A percentile compares a stretch with the other conserved stretches of the same genome.
Conservation (phyloP, 2,888 invertebrate genomes). For the Chelonus formosanus region DNA sequence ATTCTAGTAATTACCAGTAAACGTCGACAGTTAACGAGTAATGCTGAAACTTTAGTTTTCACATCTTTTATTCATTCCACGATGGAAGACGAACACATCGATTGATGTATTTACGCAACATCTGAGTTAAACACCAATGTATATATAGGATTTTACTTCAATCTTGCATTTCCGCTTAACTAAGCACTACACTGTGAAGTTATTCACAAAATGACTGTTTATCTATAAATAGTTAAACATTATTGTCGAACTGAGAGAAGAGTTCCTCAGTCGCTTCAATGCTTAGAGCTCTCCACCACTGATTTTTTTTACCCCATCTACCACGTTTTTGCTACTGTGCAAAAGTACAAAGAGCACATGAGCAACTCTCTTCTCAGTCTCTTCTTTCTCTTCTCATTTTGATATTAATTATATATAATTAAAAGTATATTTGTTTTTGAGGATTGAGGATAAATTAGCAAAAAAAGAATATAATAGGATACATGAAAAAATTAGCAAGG, state of each 20-base stretch:
- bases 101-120: slow-evolving; percentile 46
- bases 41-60: slow-evolving; percentile 35
- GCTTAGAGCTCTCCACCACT: too few relatives aligned
- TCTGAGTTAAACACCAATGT: too few relatives aligned
- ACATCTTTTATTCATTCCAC: slow-evolving; percentile 57
- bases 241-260: too few relatives aligned
- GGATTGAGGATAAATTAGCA: slow-evolving; percentile 7
- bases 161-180: slow-evolving; percentile 52
- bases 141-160: slow-evolving; percentile 3
- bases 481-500: slow-evolving; percentile 11
- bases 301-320: too few relatives aligned
- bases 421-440: neutral
- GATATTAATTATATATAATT: too few relatives aligned
- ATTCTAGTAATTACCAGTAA: slow-evolving; percentile 28
- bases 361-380: too few relatives aligned
- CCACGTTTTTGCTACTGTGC: too few relatives aligned
- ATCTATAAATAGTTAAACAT: too few relatives aligned
- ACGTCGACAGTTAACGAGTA: slow-evolving; percentile 37
- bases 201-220: too few relatives aligned
- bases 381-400: too few relatives aligned
- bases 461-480: neutral
- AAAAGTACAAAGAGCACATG: too few relatives aligned
- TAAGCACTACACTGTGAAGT: slow-evolving; percentile 22
- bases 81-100: slow-evolving; percentile 46
- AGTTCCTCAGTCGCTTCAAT: too few relatives aligned